Evolutionary conservation across 2,113 vertebrate species (phyloP).

Genomic region (Myrmophylax atrothorax): DNA sequence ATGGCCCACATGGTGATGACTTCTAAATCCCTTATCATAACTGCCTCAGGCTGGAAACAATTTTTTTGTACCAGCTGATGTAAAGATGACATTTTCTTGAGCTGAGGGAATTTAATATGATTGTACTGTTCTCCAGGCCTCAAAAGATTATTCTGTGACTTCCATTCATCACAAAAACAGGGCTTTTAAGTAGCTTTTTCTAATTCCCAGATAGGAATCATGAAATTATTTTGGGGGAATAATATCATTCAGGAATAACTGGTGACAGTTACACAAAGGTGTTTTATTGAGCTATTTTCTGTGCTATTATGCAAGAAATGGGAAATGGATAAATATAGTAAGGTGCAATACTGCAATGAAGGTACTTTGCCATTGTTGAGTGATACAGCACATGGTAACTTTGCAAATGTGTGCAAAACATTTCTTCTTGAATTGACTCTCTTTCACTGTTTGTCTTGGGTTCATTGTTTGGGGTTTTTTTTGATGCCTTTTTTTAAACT

Average conservation of each 20-base stretch:
- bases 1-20: not conserved
- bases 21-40: slow-evolving; percentile 65
- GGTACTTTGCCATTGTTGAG: not conserved
- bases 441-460: not conserved
- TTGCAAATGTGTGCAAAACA: not conserved
- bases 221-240: slow-evolving; percentile 19
- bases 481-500: not conserved
- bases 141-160: slow-evolving; percentile 49
- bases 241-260: not conserved
- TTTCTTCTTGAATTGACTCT: not conserved
- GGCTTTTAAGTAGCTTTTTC: slow-evolving; percentile 29
- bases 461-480: not conserved
- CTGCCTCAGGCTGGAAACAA: slow-evolving; percentile 50
- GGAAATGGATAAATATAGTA: not conserved
- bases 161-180: slow-evolving; percentile 21
- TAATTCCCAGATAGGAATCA: slow-evolving; percentile 51
- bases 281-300: slow-evolving; percentile 18
- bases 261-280: slow-evolving; percentile 9
- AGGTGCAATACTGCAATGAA: not conserved
- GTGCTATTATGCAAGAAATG: not conserved
- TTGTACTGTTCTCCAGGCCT: slow-evolving; percentile 29
- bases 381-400: not conserved
- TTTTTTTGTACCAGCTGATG: slow-evolving; percentile 21
- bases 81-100: slow-evolving; percentile 69
- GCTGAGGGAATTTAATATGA: slow-evolving; percentile 51